Conservation (phyloP, 2,888 invertebrate species). For the Scaptomyza caliginosa region DNA sequence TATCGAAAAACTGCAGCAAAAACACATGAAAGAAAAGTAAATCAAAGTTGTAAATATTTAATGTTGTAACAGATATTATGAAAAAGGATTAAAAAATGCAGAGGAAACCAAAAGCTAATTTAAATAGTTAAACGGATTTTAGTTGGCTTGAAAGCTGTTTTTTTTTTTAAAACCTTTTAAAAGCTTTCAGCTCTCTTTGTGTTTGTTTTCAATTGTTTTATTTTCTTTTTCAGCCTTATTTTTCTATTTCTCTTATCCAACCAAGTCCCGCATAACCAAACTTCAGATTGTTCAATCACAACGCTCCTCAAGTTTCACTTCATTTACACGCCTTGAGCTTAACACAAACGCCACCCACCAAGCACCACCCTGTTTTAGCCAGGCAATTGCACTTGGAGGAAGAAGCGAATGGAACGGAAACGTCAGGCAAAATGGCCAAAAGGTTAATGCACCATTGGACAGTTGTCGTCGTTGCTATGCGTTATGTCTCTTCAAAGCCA, state of each 20-base stretch:
- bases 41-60: slow-evolving; percentile 7
- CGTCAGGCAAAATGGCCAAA: slow-evolving; percentile 40
- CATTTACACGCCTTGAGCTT: neutral
- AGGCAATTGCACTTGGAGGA: slow-evolving; percentile 29
- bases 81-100: neutral
- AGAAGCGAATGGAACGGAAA: neutral
- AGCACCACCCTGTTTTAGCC: slow-evolving; percentile 1
- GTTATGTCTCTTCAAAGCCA: slow-evolving; percentile 46
- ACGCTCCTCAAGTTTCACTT: slow-evolving; percentile 3
- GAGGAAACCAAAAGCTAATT: neutral
- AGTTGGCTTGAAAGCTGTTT: too few relatives aligned
- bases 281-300: slow-evolving; percentile 34
- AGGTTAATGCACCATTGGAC: slow-evolving; percentile 73
- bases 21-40: slow-evolving; percentile 5
- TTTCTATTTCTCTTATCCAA: neutral
- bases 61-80: neutral
- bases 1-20: neutral
- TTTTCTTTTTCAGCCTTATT: neutral
- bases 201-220: too few relatives aligned
- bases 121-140: too few relatives aligned
- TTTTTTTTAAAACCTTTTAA: neutral
- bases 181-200: too few relatives aligned
- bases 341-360: too few relatives aligned
- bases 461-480: slow-evolving; percentile 44
- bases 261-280: neutral